A percentile compares a stretch with the other conserved stretches of the same genome.
These are phyloP conservation scores for Oxygymnocypris stewartii DNA, from an alignment of 2,113 vertebrate genomes.

Conservation along the genomic window DNA sequence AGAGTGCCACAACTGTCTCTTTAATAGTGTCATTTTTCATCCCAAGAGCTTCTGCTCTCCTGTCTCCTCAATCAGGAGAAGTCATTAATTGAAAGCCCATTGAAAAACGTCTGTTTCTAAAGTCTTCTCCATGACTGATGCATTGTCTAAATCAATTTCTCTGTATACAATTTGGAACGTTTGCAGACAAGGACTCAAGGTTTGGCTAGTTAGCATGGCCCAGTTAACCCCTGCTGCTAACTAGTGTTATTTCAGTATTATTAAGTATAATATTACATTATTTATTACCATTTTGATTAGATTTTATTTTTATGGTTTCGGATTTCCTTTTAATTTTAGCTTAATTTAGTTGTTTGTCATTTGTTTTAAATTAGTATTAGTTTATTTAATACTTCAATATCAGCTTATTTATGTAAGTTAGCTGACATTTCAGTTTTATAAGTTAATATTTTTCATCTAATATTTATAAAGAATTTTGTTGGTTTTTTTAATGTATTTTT, in stretches of 20 bases:
- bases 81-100: conserved; percentile 43
- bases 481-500: neutral
- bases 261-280: neutral
- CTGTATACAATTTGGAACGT: neutral
- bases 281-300: neutral
- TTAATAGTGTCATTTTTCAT: conserved; percentile 60
- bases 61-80: conserved; percentile 44
- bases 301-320: neutral
- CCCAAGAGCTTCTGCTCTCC: conserved; percentile 24
- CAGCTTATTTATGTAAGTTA: neutral
- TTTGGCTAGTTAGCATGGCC: neutral
- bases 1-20: conserved; percentile 39
- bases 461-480: neutral
- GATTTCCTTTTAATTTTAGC: neutral
- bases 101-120: conserved; percentile 25
- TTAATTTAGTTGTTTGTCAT: neutral
- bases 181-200: conserved; percentile 1
- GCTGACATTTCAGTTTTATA: neutral
- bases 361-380: neutral
- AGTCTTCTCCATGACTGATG: conserved; percentile 19
- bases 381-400: neutral
- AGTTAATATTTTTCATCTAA: neutral
- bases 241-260: neutral
- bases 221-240: neutral
- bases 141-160: neutral